Base-by-base conservation (phyloP, 2,113 vertebrate genomes). In the Colinus virginianus region DNA sequence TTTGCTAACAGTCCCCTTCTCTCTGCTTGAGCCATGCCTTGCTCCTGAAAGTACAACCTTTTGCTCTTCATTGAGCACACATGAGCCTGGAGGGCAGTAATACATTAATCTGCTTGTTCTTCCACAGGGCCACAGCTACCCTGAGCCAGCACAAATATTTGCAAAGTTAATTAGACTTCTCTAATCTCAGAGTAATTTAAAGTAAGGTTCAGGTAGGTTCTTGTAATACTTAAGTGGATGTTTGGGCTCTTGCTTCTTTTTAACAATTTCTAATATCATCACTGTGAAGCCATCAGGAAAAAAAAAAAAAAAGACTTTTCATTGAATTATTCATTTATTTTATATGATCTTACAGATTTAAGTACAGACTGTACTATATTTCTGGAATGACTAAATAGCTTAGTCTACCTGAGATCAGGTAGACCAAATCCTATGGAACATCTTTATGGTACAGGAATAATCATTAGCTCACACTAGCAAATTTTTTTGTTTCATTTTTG, bases 91-190 rank as follows among this genome's bases (percentile, higher is more conserved):
- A 72, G 49, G 32, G 17, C 13, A 49, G 18, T 43, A 49, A 68
- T 43, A 84, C 38, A 66, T 72, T 90, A 62, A 66, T 69, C 78
- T 61, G 25, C 75, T 48, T 81, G 46, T 51, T 40, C 40, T 89
- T 8, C 13, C 4, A 46, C 78, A 71, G 62, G 43, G 36, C 43
- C 8, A 0, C 38, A 68, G 40, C 40, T 84, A 75, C 13, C 22
- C 66, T 69, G 70, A 87, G 80, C 89, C 70, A 79, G 51, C 84
- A 58, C 84, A 92, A 96, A 85, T 94, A 94, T 95, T 95, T 95
- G 76, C 45, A 12, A 42, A 93, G 21, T 94, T 95, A 90, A 94
- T 89, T 91, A 74, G 38, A 82, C n/a, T 90, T 76, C 23, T 70
- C 75, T 74, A 67, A 51, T 67, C 64, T 74, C 49, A 38, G 28